Base-by-base conservation (phyloP, 2,113 vertebrate genomes). In the Alethe castanea region DNA sequence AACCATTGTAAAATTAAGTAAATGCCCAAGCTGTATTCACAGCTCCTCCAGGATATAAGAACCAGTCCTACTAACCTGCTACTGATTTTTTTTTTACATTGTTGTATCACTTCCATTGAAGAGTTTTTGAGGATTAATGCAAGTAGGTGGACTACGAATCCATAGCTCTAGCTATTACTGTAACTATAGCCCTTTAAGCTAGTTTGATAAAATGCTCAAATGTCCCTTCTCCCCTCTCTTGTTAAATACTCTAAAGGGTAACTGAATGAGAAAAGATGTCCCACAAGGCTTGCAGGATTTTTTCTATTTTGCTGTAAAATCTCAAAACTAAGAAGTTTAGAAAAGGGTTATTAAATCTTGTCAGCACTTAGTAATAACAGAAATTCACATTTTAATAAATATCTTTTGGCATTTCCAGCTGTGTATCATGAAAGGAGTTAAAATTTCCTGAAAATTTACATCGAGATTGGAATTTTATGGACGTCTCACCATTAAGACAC, bases 181-280 rank as follows among this genome's bases (percentile, higher is more conserved):
- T 14, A 26, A 19, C 18, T 64, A 5, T 24, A 57, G 18, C 5
- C 66, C 35, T 73, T 81, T n/a, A 78, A 54, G 5, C 12, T 61
- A 66, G 40, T 29, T 25, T 64, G 16, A 50, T 40, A 40, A 60
- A 73, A 60, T 48, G 12, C 14, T 50, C 36, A 33, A 56, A 69
- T 44, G 12, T 35, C 9, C 10, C 19, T 26, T 52, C 28, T 5
- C 6, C 1, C 4, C 8, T 3, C 3, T n/a, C 31, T 28, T 35
- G 19, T 56, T 69, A 54, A 90, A 44, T 22, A 19, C 10, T 59
- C 5, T 42, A 26, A 57, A 59, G 48, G 19, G 14, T 50, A 72
- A 26, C 2, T 36, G 26, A 72, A 54, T 45, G 7, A 72, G 8
- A 7, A 42, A 84, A 78, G 20, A 20, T 10, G 14, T 25, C 13